phyloP scores from a whole-genome alignment of 2,888 invertebrate species.

The Nemoura dubitans region DNA sequence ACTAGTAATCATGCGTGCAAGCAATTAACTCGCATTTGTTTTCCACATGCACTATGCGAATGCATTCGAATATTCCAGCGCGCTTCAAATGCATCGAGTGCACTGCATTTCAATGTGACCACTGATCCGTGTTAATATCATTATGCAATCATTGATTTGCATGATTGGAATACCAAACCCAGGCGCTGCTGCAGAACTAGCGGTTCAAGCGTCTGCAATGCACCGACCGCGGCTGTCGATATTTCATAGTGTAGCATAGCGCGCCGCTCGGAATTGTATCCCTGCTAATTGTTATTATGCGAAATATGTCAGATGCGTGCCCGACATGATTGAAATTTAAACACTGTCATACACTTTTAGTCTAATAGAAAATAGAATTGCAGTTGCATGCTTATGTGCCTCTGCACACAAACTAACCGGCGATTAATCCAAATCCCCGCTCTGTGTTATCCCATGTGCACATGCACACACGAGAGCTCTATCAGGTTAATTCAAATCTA shows the following conservation, averaged over 20 bases:
- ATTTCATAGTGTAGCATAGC: background rate
- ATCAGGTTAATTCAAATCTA: slow-evolving; percentile 12
- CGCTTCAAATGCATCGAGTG: background rate
- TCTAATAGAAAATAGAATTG: background rate
- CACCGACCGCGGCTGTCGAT: background rate
- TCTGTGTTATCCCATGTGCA: background rate
- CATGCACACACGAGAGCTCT: background rate
- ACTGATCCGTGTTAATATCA: slow-evolving; percentile 1
- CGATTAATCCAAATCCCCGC: background rate
- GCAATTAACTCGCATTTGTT: background rate
- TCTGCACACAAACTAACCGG: background rate
- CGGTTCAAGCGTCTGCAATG: background rate
- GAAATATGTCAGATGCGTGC: background rate
- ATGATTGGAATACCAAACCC: background rate
- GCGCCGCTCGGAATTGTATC: background rate
- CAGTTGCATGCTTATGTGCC: background rate
- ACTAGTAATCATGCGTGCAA: background rate
- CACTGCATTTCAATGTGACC: background rate
- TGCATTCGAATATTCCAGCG: background rate
- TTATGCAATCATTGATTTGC: slow-evolving; percentile 7
- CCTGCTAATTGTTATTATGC: background rate
- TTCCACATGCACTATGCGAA: background rate
- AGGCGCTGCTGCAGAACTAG: background rate
- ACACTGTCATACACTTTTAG: background rate
- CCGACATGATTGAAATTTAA: background rate